Base-by-base conservation (phyloP, 2,797 vertebrate genomes). In the Phrynocephalus forsythii region DNA sequence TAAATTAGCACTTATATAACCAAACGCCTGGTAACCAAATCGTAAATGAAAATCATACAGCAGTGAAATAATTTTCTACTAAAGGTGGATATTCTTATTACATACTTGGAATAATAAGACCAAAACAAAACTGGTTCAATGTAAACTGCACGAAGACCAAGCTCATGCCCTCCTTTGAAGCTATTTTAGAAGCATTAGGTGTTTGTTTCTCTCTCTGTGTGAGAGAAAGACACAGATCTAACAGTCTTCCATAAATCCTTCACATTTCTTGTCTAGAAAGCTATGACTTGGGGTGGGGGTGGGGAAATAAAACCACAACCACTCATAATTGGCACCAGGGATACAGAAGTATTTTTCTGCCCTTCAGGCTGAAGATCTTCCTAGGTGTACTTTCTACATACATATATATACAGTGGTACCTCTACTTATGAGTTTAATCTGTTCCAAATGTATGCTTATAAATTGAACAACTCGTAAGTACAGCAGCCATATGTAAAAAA, bases 131-230 rank as follows among this genome's bases (percentile, higher is more conserved):
- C 33, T 85, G 86, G 66, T 79, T 76, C 77, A 82, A 68, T 84
- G 91, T 87, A 94, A 93, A 92, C 93, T 67, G 87, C 69, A 71
- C 73, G 56, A 91, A 90, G 80, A 92, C 87, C 71, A 90, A 85
- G 86, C 56, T 87, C 9, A 44, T 84, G 89, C 88, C 90, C 89
- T 91, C 48, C 38, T 81, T 84, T 82, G 69, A 81, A 80, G 87
- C 83, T 86, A 30, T 80, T 50, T 87, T 88, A 5, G 7, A 10
- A 75, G 10, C 71, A 67, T 84, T n/a, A 89, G 81, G 90, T 91
- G 87, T 92, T 87, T 71, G 52, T 56, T 56, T 56, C 52, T 56
- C 8, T 56, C 13, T 56, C 0, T 56, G 52, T 56, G 52, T 7
- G 6, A 56, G 52, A 56, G 52, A 56, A 56, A 56, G 52, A 56